Evolutionary conservation across 2,888 invertebrate species (phyloP).

Genomic region (Incurvaria masculella): DNA sequence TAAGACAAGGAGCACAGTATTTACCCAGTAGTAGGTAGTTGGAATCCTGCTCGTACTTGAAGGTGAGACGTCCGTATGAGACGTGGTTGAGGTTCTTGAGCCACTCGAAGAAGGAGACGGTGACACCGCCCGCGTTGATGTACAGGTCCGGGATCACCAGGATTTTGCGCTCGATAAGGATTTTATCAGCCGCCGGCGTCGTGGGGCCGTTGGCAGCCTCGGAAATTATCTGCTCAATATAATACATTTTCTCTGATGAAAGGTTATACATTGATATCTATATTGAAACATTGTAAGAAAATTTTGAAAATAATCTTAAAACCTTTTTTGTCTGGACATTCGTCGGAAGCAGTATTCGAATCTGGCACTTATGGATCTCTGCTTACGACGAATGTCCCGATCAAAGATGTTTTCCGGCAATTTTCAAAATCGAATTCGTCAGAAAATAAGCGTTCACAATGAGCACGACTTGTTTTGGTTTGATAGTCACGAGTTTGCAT

Average conservation of each 20-base stretch:
- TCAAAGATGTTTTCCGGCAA: no score
- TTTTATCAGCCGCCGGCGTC: slow-evolving; percentile 78
- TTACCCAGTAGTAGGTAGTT: slow-evolving; percentile 75
- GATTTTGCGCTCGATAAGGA: slow-evolving; percentile 68
- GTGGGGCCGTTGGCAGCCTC: slow-evolving; percentile 93
- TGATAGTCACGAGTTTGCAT: no score
- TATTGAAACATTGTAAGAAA: no score
- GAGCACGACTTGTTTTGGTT: no score
- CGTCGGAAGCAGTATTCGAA: no score
- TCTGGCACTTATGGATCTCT: no score
- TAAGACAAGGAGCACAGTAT: slow-evolving; percentile 14
- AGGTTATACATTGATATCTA: neutral
- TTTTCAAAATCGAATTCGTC: no score
- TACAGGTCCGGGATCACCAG: slow-evolving; percentile 79
- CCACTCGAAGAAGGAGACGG: slow-evolving; percentile 91
- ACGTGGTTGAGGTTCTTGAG: slow-evolving; percentile 89
- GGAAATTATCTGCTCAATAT: slow-evolving; percentile 67
- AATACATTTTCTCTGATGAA: neutral
- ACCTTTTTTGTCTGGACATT: no score
- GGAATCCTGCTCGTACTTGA: slow-evolving; percentile 86
- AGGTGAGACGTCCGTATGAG: slow-evolving; percentile 79
- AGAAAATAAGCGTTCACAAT: no score
- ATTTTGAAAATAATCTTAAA: no score
- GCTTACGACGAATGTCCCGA: no score
- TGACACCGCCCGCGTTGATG: slow-evolving; percentile 81